phyloP scores from a whole-genome alignment of 2,113 vertebrate species.

The Melanerpes formicivorus region DNA sequence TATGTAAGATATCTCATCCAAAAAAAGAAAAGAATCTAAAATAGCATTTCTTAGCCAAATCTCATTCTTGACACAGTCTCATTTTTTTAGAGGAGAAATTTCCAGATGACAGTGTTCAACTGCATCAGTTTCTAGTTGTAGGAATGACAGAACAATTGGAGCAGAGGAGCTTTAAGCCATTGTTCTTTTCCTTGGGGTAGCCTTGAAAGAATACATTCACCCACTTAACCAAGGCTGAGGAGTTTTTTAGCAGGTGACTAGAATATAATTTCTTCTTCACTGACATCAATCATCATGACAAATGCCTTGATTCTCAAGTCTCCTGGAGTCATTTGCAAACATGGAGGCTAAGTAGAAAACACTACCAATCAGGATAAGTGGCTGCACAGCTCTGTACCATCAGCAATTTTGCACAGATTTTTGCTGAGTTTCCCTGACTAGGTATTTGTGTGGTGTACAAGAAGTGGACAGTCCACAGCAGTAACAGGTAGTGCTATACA shows the following conservation, averaged over 20 bases:
- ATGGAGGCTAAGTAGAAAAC: not conserved
- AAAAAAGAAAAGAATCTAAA: not conserved
- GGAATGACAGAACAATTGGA: conserved; percentile 25
- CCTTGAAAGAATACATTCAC: conserved; percentile 13
- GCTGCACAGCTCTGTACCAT: not conserved
- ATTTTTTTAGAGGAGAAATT: not conserved
- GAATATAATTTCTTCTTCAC: not conserved
- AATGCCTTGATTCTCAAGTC: not conserved
- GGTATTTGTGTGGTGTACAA: not conserved
- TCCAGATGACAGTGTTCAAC: conserved; percentile 19
- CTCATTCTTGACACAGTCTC: not conserved
- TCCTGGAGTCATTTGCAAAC: not conserved
- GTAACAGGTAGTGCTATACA: not conserved
- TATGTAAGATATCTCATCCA: not conserved
- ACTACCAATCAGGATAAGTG: not conserved
- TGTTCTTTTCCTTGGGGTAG: conserved; percentile 1
- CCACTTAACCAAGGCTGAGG: not conserved
- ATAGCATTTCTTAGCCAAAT: not conserved
- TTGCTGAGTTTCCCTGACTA: not conserved
- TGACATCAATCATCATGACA: not conserved
- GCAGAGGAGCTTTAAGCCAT: conserved; percentile 20
- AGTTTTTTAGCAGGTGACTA: not conserved
- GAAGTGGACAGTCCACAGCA: not conserved
- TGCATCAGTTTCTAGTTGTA: not conserved
- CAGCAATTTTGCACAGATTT: not conserved